A percentile compares a stretch with the other conserved stretches of the same genome.
These are phyloP conservation scores for Ormia ochracea DNA, from an alignment of 2,888 invertebrate species.

Conservation along the genomic window DNA sequence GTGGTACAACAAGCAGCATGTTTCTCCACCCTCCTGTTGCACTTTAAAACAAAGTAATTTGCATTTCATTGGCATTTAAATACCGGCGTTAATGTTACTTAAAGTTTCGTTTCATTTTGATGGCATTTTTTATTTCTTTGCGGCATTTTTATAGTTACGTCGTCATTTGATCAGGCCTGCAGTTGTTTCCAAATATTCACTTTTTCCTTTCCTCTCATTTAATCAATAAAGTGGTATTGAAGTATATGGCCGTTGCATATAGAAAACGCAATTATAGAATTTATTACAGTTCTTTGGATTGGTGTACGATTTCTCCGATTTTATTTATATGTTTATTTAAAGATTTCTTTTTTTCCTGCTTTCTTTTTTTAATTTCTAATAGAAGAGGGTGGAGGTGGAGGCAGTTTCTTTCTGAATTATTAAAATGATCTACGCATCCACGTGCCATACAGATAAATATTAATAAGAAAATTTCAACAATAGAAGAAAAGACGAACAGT, in stretches of 20 bases:
- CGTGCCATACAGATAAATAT: constrained; percentile 40
- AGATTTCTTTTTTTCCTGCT: constrained; percentile 3
- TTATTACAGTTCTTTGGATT: not conserved
- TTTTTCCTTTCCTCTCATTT: constrained; percentile 11
- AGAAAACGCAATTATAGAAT: not conserved
- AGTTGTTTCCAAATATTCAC: constrained; percentile 55
- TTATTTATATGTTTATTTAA: constrained; percentile 21
- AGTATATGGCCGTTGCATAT: not conserved
- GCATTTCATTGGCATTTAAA: constrained; percentile 40
- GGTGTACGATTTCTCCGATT: constrained; percentile 7
- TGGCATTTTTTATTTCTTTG: not conserved
- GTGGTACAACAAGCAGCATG: not conserved
- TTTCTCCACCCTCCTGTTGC: not conserved
- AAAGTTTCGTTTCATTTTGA: not conserved
- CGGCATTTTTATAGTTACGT: constrained; percentile 53
- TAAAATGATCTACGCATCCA: constrained; percentile 46
- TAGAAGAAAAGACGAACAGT: not conserved
- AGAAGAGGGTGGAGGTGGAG: not conserved
- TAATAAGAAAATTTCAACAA: not conserved
- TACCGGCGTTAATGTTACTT: constrained; percentile 19
- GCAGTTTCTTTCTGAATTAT: constrained; percentile 7
- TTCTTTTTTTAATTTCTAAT: no score
- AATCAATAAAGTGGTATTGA: constrained; percentile 24
- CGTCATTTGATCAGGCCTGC: constrained; percentile 70
- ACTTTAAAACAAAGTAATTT: constrained; percentile 39